Evolutionary conservation across 2,797 vertebrate species (phyloP).

Genomic region (Sylvilagus floridanus): DNA sequence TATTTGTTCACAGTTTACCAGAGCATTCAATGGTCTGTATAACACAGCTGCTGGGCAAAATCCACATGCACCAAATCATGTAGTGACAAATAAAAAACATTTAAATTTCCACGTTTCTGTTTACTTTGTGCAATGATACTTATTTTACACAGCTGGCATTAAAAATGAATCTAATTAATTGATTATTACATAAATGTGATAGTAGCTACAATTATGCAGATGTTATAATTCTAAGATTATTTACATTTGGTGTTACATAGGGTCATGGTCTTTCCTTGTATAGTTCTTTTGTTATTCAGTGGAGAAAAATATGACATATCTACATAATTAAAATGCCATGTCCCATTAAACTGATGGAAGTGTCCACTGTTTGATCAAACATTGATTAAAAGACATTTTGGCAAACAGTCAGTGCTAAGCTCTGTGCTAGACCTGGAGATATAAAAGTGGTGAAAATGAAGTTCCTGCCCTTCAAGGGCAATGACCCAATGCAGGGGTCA

Average conservation of each 20-base stretch:
- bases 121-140: background rate
- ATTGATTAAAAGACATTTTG: background rate
- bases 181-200: background rate
- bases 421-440: background rate
- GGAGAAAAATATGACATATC: background rate
- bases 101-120: background rate
- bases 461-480: background rate
- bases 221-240: background rate
- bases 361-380: background rate
- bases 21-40: constrained; percentile 63
- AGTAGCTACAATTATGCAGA: background rate
- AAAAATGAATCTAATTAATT: background rate
- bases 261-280: background rate
- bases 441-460: background rate
- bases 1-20: constrained; percentile 64
- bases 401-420: background rate
- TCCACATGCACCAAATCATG: constrained; percentile 69
- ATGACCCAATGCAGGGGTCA: background rate
- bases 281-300: background rate
- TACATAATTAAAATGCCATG: background rate
- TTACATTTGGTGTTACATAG: background rate
- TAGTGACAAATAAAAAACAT: background rate
- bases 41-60: constrained; percentile 64
- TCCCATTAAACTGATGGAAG: background rate
- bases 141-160: background rate